Percentiles rank a stretch among this genome's conserved stretches.
Conservation (phyloP, 1,140 invertebrate genomes). For the Nephila pilipes region DNA sequence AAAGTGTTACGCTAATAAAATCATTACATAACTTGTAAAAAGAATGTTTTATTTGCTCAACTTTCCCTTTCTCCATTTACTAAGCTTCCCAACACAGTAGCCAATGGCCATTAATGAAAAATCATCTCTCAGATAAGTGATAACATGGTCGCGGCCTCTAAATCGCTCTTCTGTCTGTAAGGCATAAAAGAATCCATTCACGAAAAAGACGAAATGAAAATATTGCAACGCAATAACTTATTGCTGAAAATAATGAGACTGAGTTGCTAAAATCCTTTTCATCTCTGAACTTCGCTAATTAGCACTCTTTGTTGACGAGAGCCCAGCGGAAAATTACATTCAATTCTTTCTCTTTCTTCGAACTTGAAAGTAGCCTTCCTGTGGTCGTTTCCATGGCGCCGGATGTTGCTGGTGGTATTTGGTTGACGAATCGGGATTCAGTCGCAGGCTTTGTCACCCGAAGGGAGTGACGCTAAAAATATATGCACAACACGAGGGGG, state of each 20-base stretch:
- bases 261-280: constrained; percentile 8
- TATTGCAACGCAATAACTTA: background rate
- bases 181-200: constrained; percentile 5
- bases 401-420: background rate
- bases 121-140: background rate
- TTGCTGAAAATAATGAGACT: background rate
- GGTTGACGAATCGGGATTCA: background rate
- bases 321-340: constrained; percentile 6
- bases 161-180: background rate
- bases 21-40: too few species aligned
- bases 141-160: background rate
- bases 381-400: background rate
- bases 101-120: background rate
- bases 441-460: background rate
- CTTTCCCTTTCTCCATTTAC: background rate
- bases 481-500: background rate
- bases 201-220: background rate
- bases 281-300: background rate
- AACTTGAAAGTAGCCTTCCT: background rate
- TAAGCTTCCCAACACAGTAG: background rate
- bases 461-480: background rate
- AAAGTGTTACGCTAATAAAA: too few species aligned
- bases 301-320: background rate
- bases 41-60: background rate
- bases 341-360: background rate